Percentiles rank a stretch among this genome's conserved stretches.
These are phyloP conservation scores for Ataeniobius toweri DNA, from an alignment of 2,797 vertebrate species.

Conservation along the genomic window DNA sequence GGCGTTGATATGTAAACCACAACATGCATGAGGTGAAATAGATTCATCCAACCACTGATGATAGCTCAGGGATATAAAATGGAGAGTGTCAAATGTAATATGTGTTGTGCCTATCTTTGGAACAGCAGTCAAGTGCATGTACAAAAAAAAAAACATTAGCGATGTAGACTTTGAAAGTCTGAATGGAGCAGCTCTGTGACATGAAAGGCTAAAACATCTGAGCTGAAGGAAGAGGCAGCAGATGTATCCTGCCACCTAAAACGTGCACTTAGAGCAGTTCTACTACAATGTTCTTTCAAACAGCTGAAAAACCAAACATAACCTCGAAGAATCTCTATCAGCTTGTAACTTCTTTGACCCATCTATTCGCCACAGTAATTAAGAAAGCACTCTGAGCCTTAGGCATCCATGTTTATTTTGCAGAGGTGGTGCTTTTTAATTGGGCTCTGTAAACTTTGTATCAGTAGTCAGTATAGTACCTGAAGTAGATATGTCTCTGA, in stretches of 20 bases:
- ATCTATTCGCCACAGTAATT: constrained; percentile 45
- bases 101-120: constrained; percentile 35
- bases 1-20: constrained; percentile 42
- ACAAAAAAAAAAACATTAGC: constrained; percentile 22
- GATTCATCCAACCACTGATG: constrained; percentile 27
- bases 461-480: neutral
- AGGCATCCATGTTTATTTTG: constrained; percentile 50
- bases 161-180: constrained; percentile 5
- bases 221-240: constrained; percentile 36
- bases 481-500: no score
- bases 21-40: constrained; percentile 40
- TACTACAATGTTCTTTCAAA: constrained; percentile 37
- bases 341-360: constrained; percentile 57
- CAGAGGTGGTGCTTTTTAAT: constrained; percentile 22
- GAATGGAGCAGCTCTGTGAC: constrained; percentile 32
- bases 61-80: constrained; percentile 34
- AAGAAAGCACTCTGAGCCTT: constrained; percentile 36
- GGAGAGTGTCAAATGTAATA: constrained; percentile 27
- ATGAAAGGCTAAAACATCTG: constrained; percentile 24
- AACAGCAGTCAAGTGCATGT: constrained; percentile 11
- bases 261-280: constrained; percentile 52
- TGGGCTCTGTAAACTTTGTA: neutral
- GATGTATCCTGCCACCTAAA: constrained; percentile 58
- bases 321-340: constrained; percentile 51
- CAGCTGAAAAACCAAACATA: constrained; percentile 57